Evolutionary conservation across 2,888 invertebrate genomes (phyloP).

Genomic region (Urechis unicinctus): DNA sequence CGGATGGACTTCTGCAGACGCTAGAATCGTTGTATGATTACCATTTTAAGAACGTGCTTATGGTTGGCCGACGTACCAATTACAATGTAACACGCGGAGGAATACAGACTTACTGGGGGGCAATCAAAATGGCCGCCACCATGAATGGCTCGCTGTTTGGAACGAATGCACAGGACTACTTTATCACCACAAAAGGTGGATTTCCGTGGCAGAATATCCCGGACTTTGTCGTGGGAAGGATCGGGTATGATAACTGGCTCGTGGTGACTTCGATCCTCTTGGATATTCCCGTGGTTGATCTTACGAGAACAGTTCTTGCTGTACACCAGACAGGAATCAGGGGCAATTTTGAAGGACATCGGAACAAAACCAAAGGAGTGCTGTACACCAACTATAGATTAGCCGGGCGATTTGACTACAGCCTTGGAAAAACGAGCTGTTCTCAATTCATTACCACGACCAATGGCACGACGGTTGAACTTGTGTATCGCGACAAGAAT

Average conservation of each 20-base stretch:
- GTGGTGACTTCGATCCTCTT: constrained; percentile 8
- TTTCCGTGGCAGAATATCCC: constrained; percentile 12
- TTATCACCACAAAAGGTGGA: constrained; percentile 7
- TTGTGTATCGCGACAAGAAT: background rate
- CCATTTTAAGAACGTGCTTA: constrained; percentile 5
- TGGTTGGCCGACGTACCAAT: constrained; percentile 9
- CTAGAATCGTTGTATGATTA: background rate
- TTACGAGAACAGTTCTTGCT: constrained; percentile 5
- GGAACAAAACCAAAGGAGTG: constrained; percentile 7
- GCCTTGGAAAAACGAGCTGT: background rate
- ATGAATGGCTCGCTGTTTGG: constrained; percentile 2
- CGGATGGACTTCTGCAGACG: constrained; percentile 2
- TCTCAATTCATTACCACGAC: background rate
- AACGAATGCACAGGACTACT: constrained; percentile 9
- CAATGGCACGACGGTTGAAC: background rate
- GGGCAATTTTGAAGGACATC: constrained; percentile 9
- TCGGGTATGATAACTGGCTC: constrained; percentile 14
- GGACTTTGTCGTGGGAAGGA: constrained; percentile 11
- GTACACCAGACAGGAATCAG: constrained; percentile 11
- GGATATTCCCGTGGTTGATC: constrained; percentile 6
- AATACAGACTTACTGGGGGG: background rate
- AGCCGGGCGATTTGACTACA: background rate
- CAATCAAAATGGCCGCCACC: background rate
- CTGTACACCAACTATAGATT: constrained; percentile 5
- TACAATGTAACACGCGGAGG: background rate